phyloP scores from a whole-genome alignment of 2,113 vertebrate species.

The Cololabis saira region DNA sequence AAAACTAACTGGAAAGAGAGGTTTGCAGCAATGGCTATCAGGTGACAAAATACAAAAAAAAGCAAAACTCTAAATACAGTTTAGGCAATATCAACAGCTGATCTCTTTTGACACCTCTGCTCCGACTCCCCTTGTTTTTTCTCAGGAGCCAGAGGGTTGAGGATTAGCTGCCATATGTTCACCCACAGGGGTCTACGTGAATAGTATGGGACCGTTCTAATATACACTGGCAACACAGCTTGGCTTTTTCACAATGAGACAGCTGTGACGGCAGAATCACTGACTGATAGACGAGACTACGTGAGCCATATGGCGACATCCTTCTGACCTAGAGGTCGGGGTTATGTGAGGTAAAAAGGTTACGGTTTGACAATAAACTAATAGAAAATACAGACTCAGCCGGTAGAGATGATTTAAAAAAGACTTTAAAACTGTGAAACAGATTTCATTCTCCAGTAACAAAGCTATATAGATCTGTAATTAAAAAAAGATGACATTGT shows the following conservation, averaged over 20 bases:
- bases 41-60: slow-evolving; percentile 10
- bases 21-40: not conserved
- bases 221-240: slow-evolving; percentile 1
- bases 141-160: slow-evolving; percentile 25
- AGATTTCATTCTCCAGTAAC: too few species aligned
- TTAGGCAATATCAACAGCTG: slow-evolving; percentile 56
- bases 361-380: slow-evolving; percentile 28
- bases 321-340: slow-evolving; percentile 21
- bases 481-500: not conserved
- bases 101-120: slow-evolving; percentile 52
- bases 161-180: slow-evolving; percentile 53
- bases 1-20: slow-evolving; percentile 21
- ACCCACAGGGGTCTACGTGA: slow-evolving; percentile 43
- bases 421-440: too few species aligned
- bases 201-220: slow-evolving; percentile 42
- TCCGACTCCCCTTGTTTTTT: slow-evolving; percentile 23
- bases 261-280: slow-evolving; percentile 13
- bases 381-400: slow-evolving; percentile 11
- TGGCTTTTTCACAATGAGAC: slow-evolving; percentile 47
- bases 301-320: slow-evolving; percentile 2
- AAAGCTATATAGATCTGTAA: not conserved
- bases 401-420: not conserved
- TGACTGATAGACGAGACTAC: slow-evolving; percentile 19
- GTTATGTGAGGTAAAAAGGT: slow-evolving; percentile 23
- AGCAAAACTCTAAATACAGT: slow-evolving; percentile 18